These are phyloP conservation scores for Empidonax alnorum DNA, from an alignment of 2,113 vertebrate genomes.

Conservation along the genomic window DNA sequence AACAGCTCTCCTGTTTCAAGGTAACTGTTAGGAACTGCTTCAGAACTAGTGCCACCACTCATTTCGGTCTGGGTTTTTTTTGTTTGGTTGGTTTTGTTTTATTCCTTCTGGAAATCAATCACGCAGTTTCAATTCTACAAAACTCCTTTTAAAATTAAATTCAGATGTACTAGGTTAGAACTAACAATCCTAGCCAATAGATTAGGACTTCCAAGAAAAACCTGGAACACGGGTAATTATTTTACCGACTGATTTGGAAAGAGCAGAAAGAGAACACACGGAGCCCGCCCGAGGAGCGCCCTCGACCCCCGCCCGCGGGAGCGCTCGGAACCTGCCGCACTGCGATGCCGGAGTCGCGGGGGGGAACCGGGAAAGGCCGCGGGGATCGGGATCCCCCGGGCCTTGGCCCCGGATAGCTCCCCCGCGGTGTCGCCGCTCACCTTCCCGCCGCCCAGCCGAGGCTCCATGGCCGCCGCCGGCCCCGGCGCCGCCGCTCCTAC, in stretches of 20 bases:
- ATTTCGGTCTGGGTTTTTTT: no score
- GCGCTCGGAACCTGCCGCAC: neutral
- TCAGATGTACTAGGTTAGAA: accelerated
- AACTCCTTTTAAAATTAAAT: neutral
- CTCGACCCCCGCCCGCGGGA: neutral
- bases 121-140: neutral
- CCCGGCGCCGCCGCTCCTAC: neutral
- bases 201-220: no score
- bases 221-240: neutral
- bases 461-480: neutral
- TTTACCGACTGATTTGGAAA: accelerated
- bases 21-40: neutral
- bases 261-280: neutral
- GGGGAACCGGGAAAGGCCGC: neutral
- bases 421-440: neutral
- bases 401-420: no score
- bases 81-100: no score
- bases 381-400: neutral
- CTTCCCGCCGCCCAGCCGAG: neutral
- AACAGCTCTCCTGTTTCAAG: neutral
- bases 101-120: neutral
- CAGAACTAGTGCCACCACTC: neutral
- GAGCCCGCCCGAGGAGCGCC: neutral
- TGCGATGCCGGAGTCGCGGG: neutral
- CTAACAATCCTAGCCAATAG: accelerated